Evolutionary conservation across 30 jellyfish, hydroid and myxozoan genomes (phyloP), one percentile per base, ranked within the genome.

Genomic region (Hydractinia symbiolongicarpus): DNA sequence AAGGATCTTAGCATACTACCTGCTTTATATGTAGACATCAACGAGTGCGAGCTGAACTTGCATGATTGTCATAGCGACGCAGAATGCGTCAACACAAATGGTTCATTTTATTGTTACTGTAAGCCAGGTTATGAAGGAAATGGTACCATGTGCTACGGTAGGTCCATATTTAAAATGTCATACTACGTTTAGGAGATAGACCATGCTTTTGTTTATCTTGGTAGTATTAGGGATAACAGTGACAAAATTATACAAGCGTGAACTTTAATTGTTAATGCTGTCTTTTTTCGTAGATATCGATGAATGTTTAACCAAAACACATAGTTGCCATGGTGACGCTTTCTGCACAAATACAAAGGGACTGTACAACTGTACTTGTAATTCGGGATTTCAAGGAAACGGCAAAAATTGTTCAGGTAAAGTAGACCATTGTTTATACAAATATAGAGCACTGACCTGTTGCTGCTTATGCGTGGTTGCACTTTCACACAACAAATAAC

Each of bases 61-160:
- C 84, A 81, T 19, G 85, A 84, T 57, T 90, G 97, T 61, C 93
- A 90, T 62, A 72, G 10, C 9, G 77, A 85, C 44, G 92, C 97
- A 16, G 62, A 53, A 19, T 90, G 97, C 66, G 13, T 9, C 16
- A 90, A 90, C 66, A 0, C 61, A 58, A 60, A 67, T 75, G 97
- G 97, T 5, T 79, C 95, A 17, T 79, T 21, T 61, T 44, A 52
- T 4, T 90, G 96, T 79, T 52, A 66, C 61, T 89, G 96, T 68
- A 17, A 19, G 8, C 15, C 49, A 17, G 96, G 95, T 10, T 81
- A 56, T 57, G 13, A 53, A 6, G 95, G 95, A 13, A 84, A 79
- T 76, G 95, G 91, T 44, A 84, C 88, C 11, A 49, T 20, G 56
- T 71, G 60, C 66, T 30, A n/a, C n/a, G 60, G 50, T 71, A 19